Evolutionary conservation across 2,888 invertebrate species (phyloP), one percentile per base, ranked within the genome.

Genomic region (Ormyrus nitidulus): DNA sequence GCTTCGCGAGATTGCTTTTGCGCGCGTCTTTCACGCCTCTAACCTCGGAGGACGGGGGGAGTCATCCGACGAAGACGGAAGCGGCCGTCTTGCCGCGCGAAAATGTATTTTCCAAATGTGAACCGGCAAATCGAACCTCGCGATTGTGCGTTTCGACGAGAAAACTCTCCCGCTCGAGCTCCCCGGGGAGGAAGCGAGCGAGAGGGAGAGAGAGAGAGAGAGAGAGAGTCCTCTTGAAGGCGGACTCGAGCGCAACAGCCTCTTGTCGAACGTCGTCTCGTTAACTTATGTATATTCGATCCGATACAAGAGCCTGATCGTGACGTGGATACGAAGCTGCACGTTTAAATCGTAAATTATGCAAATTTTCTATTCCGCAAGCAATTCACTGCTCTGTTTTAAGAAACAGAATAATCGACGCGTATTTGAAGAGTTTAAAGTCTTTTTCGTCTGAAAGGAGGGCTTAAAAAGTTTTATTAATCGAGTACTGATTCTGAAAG

Each of bases 51-150:
- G 6, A 61, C 49, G 46, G 34, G 34, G 34, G 53, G 34, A 51
- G 78, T 82, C 83, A 84, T 81, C 85, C 6, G 80, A 10, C 13
- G 53, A 53, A 34, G 65, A 58, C 44, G 19, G 13, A 9, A 44
- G 19, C 9, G 34, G 54, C 13, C 53, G 34, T 2, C 34, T 4
- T 34, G 34, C 34, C 34, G 83, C 85, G 84, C 85, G 88, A 88
- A 87, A 89, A 88, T 87, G 86, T 89, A 86, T 88, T 88, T 89
- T 85, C 84, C 82, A 84, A 34, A 85, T 86, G 86, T 87, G 84
- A 86, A 83, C 85, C 85, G 84, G 84, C 80, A 86, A 89, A 89
- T 89, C 87, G 88, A 89, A 86, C 84, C 82, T 75, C 49, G 56
- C 84, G 84, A 87, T 89, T 86, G 86, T 85, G 83, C 74, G 81